Evolutionary conservation across 2,113 vertebrate genomes (phyloP), one percentile per base, ranked within the genome.

Genomic region (Penelope pileata): DNA sequence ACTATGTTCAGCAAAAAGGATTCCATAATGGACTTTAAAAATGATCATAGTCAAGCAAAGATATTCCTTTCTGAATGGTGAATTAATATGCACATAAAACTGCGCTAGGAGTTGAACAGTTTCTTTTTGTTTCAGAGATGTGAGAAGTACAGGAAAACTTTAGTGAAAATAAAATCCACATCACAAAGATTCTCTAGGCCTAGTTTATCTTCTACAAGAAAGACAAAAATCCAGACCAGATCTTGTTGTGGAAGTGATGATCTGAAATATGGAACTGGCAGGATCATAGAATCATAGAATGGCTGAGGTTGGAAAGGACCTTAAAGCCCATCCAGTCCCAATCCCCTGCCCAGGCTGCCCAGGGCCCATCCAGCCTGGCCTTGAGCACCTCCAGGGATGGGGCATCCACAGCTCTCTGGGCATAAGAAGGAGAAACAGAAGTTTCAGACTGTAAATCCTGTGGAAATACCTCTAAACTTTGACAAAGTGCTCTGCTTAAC

Each of bases 401-500:
- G n/a, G n/a, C n/a, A n/a, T n/a, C n/a, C n/a, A n/a, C n/a, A n/a
- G n/a, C n/a, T n/a, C n/a, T n/a, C n/a, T n/a, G n/a, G n/a, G 53
- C 30, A 32, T 19, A 50, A 67, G 59, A 70, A 74, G 21, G 3
- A 62, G 73, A 72, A 78, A 43, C 18, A 23, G 26, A 9, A 6
- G 5, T 62, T 92, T 91, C 42, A 58, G 36, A 16, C 58, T 73
- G 16, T 22, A 75, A 86, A 82, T 1, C 1, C 8, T 29, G 0
- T 16, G 16, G 27, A 42, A 40, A 87, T 38, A 23, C 10, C 30
- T 84, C 38, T 27, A 51, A 7, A 0, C 9, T 51, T 34, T 70
- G 45, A 16, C 22, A n/a, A 77, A 43, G 18, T 0, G 0, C 13
- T 62, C 9, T 56, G 34, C 36, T 27, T 48, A 68, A 48, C 32